Conservation (phyloP, 2,888 invertebrate genomes). For the Rhagonycha fulva region DNA sequence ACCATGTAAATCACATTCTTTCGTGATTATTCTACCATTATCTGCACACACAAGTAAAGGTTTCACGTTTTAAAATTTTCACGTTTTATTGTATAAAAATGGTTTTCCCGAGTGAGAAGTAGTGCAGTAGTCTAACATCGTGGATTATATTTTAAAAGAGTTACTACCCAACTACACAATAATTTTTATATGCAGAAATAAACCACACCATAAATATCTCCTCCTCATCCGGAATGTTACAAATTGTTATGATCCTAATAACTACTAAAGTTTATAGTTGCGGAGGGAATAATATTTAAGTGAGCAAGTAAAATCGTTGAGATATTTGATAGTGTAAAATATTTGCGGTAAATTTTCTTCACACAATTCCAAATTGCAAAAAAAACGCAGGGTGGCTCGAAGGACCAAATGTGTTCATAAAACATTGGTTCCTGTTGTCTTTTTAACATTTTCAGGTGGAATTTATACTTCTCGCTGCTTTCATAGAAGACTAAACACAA, state of each 20-base stretch:
- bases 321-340: neutral
- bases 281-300: neutral
- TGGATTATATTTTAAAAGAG: neutral
- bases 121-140: neutral
- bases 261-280: neutral
- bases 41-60: neutral
- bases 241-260: neutral
- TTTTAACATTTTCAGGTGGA: neutral
- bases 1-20: conserved; percentile 23
- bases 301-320: neutral
- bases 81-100: neutral
- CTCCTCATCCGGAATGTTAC: neutral
- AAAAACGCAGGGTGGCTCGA: neutral
- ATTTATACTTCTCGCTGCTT: neutral
- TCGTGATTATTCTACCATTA: conserved; percentile 17
- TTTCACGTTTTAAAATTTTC: neutral
- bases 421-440: neutral
- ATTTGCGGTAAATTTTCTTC: neutral
- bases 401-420: neutral
- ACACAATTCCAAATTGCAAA: neutral
- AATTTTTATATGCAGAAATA: neutral
- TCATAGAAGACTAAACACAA: neutral
- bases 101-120: neutral
- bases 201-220: neutral
- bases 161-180: neutral